Evolutionary conservation across 1,140 invertebrate genomes (phyloP).

Genomic region (Solen grandis): DNA sequence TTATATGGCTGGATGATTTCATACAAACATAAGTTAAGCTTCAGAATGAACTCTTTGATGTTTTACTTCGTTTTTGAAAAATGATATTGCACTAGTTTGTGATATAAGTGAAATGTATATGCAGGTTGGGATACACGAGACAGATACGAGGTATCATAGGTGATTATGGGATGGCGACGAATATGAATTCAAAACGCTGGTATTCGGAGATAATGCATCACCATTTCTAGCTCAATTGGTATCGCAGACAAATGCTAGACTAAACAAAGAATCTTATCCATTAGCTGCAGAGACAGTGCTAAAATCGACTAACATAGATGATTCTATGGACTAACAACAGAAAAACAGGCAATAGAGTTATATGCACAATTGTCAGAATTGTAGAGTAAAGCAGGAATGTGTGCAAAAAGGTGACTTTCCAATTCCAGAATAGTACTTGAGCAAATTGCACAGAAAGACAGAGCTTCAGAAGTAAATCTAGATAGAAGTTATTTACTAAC

Average conservation of each 20-base stretch:
- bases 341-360: conserved; percentile 6
- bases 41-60: conserved; percentile 68
- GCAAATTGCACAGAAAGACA: neutral
- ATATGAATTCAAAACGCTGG: conserved; percentile 14
- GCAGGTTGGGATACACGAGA: conserved; percentile 12
- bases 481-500: neutral
- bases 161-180: conserved; percentile 27
- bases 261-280: neutral
- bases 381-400: too few species aligned
- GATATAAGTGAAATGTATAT: conserved; percentile 57
- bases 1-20: conserved; percentile 62
- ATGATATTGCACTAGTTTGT: conserved; percentile 53
- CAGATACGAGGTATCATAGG: conserved; percentile 42
- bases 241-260: conserved; percentile 1
- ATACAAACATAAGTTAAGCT: conserved; percentile 74
- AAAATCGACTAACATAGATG: conserved; percentile 27
- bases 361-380: too few species aligned
- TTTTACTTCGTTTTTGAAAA: conserved; percentile 61
- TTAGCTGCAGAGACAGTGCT: conserved; percentile 5
- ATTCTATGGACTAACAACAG: conserved; percentile 12
- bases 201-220: conserved; percentile 39
- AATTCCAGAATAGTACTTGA: neutral
- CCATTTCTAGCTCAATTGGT: conserved; percentile 50
- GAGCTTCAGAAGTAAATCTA: neutral
- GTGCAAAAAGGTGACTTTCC: too few species aligned